These are phyloP conservation scores for Lasioglossum figueresi DNA, from an alignment of 2,888 invertebrate genomes.

Conservation along the genomic window DNA sequence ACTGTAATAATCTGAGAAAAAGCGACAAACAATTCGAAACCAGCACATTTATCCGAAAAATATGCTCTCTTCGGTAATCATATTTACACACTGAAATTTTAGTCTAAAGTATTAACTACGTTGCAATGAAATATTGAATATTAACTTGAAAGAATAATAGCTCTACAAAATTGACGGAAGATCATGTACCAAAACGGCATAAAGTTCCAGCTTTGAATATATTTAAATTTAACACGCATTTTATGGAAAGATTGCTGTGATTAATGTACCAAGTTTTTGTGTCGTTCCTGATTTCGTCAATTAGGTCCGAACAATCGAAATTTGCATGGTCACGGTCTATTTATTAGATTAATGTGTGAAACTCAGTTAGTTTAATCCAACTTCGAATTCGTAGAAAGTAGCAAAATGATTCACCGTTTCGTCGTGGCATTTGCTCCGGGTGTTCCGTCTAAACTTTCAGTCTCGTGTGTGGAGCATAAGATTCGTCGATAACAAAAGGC, in stretches of 20 bases:
- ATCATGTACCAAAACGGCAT: no score
- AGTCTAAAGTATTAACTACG: no score
- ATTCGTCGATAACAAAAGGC: slow-evolving; percentile 4
- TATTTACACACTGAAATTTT: neutral
- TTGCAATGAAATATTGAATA: no score
- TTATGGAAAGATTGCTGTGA: neutral
- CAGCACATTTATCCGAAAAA: neutral
- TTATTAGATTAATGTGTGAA: neutral
- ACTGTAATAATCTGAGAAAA: neutral
- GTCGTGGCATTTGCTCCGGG: neutral
- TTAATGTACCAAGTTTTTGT: neutral
- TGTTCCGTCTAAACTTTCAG: neutral
- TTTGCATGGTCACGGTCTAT: neutral
- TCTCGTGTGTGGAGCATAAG: neutral
- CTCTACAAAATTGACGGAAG: neutral
- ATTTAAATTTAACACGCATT: neutral
- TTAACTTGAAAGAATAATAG: neutral
- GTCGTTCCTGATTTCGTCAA: neutral
- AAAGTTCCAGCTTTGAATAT: neutral
- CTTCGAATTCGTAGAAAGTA: slow-evolving; percentile 7
- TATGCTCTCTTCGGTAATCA: neutral
- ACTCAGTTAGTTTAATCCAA: neutral
- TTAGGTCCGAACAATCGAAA: neutral
- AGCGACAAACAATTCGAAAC: neutral
- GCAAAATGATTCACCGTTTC: neutral